Evolutionary conservation across 2,113 vertebrate genomes (phyloP).

Genomic region (Phylloscopus whistleri): DNA sequence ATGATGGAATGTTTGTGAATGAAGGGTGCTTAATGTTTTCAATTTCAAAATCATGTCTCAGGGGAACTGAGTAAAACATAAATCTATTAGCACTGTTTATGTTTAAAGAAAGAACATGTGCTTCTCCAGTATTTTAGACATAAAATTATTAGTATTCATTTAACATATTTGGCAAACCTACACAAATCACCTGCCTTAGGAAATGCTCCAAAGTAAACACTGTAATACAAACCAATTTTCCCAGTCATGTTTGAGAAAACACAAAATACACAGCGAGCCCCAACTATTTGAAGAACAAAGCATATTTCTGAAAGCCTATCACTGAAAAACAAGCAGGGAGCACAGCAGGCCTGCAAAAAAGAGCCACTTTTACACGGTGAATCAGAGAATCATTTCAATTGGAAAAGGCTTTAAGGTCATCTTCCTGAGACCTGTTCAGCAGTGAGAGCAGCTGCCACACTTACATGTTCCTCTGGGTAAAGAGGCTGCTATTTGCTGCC

Average conservation of each 20-base stretch:
- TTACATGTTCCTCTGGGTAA: slow-evolving; percentile 99
- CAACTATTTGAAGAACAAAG: background rate
- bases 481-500: slow-evolving; percentile 97
- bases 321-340: slow-evolving; percentile 5
- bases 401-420: background rate
- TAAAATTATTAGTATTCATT: background rate
- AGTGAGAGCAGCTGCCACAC: slow-evolving; percentile 52
- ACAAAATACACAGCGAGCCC: background rate
- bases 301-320: background rate
- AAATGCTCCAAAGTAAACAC: background rate
- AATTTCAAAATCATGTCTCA: background rate
- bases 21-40: background rate
- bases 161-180: background rate
- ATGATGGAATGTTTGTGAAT: background rate
- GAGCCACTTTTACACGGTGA: background rate
- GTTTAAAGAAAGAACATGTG: background rate
- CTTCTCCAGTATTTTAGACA: background rate
- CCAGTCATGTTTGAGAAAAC: background rate
- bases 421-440: background rate
- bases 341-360: background rate
- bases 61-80: background rate
- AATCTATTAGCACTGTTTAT: background rate
- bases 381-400: background rate
- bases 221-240: background rate
- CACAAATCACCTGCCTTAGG: background rate